A percentile compares a stretch with the other conserved stretches of the same genome.
Conservation (phyloP, 2,888 invertebrate genomes). For the Yponomeuta plumbellus region DNA sequence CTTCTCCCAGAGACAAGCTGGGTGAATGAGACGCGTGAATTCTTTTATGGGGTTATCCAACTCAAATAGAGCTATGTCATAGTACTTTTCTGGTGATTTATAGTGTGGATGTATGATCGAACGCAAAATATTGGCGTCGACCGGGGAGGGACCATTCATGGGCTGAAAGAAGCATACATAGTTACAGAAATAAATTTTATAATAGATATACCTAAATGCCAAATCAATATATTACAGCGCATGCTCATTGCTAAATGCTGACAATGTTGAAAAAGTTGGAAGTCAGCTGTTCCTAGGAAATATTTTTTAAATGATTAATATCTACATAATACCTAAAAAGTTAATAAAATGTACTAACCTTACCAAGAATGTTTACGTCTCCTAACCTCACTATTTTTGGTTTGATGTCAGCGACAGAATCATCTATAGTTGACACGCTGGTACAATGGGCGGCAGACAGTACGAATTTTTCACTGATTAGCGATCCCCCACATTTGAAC, state of each 20-base stretch:
- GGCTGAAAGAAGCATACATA: not conserved
- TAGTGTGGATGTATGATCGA: constrained; percentile 1
- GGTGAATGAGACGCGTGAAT: not conserved
- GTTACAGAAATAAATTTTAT: not conserved
- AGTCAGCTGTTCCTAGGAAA: not conserved
- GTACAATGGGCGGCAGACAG: constrained; percentile 81
- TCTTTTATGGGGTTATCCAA: not conserved
- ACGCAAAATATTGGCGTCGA: not conserved
- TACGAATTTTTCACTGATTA: constrained; percentile 77
- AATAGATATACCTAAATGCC: not conserved
- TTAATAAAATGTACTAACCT: constrained; percentile 13
- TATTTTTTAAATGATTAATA: too few species aligned
- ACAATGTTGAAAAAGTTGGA: not conserved
- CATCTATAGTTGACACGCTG: constrained; percentile 26
- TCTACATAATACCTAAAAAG: too few species aligned
- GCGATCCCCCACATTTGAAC: constrained; percentile 77
- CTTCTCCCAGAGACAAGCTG: constrained; percentile 10
- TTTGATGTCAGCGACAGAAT: constrained; percentile 25
- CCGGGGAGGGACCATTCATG: not conserved
- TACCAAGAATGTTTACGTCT: constrained; percentile 31
- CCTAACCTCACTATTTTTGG: constrained; percentile 41
- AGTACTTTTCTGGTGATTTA: constrained; percentile 1
- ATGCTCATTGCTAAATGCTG: too few species aligned
- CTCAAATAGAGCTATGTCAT: constrained; percentile 13
- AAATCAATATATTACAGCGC: not conserved